Percentiles rank a stretch among this genome's conserved stretches.
phyloP scores from a whole-genome alignment of 2,888 invertebrate species.

The Caenorhabditis wallacei region DNA sequence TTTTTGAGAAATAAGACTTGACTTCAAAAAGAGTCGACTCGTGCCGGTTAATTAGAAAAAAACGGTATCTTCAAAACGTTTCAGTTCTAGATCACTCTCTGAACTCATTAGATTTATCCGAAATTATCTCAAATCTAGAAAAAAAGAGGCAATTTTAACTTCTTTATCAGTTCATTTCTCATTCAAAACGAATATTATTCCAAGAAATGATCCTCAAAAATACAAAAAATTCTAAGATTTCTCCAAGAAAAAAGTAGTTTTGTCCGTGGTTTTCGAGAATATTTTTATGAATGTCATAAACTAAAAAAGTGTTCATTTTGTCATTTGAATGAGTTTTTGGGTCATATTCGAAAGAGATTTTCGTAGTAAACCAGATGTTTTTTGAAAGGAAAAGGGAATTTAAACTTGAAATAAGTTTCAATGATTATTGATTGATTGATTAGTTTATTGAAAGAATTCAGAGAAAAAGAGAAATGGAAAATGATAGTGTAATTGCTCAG shows the following conservation, averaged over 20 bases:
- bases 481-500: conserved; percentile 53
- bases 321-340: conserved; percentile 25
- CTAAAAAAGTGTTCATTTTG: conserved; percentile 34
- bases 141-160: too few relatives aligned
- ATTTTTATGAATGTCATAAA: conserved; percentile 22
- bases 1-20: too few relatives aligned
- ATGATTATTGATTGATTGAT: conserved; percentile 40
- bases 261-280: background rate
- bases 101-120: too few relatives aligned
- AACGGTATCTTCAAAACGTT: too few relatives aligned
- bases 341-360: background rate
- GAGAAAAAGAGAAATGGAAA: conserved; percentile 4
- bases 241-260: background rate
- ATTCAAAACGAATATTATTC: too few relatives aligned
- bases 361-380: conserved; percentile 36
- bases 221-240: background rate
- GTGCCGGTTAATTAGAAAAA: too few relatives aligned
- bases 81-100: too few relatives aligned
- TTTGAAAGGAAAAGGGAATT: conserved; percentile 2
- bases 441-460: conserved; percentile 20
- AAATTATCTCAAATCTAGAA: too few relatives aligned
- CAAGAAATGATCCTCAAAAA: too few relatives aligned
- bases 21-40: too few relatives aligned
- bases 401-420: conserved; percentile 17
- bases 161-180: too few relatives aligned